These are phyloP conservation scores for Cyprinella venusta DNA, from an alignment of 2,797 vertebrate species.

Conservation along the genomic window DNA sequence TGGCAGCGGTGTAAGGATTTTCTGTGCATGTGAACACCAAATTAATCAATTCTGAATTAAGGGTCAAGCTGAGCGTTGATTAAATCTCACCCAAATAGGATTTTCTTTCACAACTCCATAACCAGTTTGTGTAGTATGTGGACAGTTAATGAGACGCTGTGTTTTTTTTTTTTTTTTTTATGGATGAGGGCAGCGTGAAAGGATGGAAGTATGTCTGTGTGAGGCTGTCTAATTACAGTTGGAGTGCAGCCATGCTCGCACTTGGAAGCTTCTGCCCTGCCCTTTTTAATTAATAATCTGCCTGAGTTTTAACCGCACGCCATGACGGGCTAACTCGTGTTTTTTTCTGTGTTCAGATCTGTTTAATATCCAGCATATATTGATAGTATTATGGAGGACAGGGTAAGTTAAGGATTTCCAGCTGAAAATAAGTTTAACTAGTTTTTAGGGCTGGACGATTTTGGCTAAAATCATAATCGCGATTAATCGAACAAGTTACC, in stretches of 20 bases:
- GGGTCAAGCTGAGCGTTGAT: conserved; percentile 24
- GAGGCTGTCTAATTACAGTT: conserved; percentile 36
- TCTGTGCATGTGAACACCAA: neutral
- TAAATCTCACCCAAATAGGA: conserved; percentile 24
- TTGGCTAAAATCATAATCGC: too few species aligned
- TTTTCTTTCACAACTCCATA: conserved; percentile 18
- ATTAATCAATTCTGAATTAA: conserved; percentile 36
- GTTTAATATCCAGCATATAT: neutral
- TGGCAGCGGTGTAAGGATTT: neutral
- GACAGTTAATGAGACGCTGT: neutral
- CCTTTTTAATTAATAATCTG: conserved; percentile 37
- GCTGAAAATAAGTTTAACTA: neutral
- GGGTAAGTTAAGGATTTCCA: neutral
- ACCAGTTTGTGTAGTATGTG: neutral
- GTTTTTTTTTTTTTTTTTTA: neutral
- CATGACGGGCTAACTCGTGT: neutral
- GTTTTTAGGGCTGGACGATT: too few species aligned
- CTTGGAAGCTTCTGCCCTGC: conserved; percentile 16
- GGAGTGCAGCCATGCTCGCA: neutral
- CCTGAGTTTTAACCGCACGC: neutral
- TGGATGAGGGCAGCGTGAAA: neutral
- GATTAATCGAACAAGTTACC: too few species aligned
- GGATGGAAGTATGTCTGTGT: conserved; percentile 20
- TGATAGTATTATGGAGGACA: neutral
- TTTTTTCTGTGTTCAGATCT: neutral